These are phyloP conservation scores for Drosophila grimshawi DNA, from an alignment of 1,140 invertebrate species.

Conservation along the genomic window DNA sequence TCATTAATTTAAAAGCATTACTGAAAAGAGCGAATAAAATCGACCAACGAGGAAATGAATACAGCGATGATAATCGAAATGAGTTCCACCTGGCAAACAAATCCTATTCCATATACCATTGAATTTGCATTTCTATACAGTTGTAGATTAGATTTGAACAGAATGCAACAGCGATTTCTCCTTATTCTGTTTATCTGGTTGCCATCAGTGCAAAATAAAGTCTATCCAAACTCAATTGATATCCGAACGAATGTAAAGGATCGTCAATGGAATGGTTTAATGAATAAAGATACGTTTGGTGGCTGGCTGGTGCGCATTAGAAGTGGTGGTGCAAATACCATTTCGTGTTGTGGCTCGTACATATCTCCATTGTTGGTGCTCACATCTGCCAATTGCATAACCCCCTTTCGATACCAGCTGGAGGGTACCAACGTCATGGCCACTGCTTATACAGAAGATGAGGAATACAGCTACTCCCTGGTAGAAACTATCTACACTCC, in stretches of 20 bases:
- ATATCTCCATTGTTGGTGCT: slow-evolving; percentile 31
- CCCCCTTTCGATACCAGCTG: slow-evolving; percentile 14
- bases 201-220: not conserved
- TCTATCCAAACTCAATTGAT: slow-evolving; percentile 22
- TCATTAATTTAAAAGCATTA: too few species aligned
- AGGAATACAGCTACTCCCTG: slow-evolving; percentile 1
- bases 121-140: not conserved
- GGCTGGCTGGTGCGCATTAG: slow-evolving; percentile 41
- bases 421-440: slow-evolving; percentile 14
- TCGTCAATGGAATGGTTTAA: slow-evolving; percentile 30
- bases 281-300: slow-evolving; percentile 32
- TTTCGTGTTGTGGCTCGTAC: slow-evolving; percentile 43
- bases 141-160: not conserved
- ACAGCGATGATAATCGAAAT: too few species aligned
- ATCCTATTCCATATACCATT: too few species aligned
- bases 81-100: too few species aligned
- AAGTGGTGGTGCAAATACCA: not conserved
- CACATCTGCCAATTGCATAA: slow-evolving; percentile 46
- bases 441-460: slow-evolving; percentile 11
- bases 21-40: too few species aligned
- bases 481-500: slow-evolving; percentile 35
- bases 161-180: slow-evolving; percentile 8
- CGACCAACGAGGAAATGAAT: not conserved
- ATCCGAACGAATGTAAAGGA: not conserved
- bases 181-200: not conserved